A percentile compares a stretch with the other conserved stretches of the same genome.
These are phyloP conservation scores for Agrochola macilenta DNA, from an alignment of 2,888 invertebrate genomes.

Conservation along the genomic window DNA sequence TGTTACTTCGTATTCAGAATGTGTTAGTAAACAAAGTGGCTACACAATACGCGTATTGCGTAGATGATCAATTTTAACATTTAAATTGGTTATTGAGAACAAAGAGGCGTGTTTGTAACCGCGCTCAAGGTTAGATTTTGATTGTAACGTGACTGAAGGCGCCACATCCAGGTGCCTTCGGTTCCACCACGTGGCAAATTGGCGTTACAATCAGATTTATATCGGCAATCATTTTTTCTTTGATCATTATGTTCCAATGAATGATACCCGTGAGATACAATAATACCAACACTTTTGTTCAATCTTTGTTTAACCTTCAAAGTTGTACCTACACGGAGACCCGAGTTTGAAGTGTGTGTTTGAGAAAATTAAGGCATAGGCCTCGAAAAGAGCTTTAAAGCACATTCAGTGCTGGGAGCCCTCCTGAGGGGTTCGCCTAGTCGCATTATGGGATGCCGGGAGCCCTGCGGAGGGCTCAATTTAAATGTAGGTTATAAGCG, in stretches of 20 bases:
- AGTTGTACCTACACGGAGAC: conserved; percentile 12
- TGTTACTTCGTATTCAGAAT: conserved; percentile 76
- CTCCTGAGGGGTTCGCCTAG: too few species aligned
- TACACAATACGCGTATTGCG: conserved; percentile 72
- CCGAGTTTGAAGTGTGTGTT: conserved; percentile 1
- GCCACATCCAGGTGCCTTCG: conserved; percentile 42
- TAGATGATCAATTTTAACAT: conserved; percentile 71
- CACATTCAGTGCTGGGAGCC: too few species aligned
- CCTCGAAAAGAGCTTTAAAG: not conserved
- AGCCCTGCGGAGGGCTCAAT: too few species aligned
- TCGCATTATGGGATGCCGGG: too few species aligned
- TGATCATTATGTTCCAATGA: conserved; percentile 55
- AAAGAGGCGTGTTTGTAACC: conserved; percentile 66
- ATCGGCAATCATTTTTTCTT: conserved; percentile 56
- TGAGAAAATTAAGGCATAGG: not conserved
- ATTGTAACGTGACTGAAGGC: conserved; percentile 54
- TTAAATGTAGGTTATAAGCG: too few species aligned
- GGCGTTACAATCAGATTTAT: conserved; percentile 61
- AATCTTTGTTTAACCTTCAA: conserved; percentile 44
- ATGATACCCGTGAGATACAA: conserved; percentile 61
- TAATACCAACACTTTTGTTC: conserved; percentile 44
- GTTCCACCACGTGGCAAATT: conserved; percentile 63
- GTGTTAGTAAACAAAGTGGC: conserved; percentile 79
- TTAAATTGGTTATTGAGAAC: conserved; percentile 71
- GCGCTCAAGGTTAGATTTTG: conserved; percentile 66